Percentiles rank a stretch among this genome's conserved stretches.
These are phyloP conservation scores for Acanthococcus lagerstroemiae DNA, from an alignment of 2,888 invertebrate species.

Conservation along the genomic window DNA sequence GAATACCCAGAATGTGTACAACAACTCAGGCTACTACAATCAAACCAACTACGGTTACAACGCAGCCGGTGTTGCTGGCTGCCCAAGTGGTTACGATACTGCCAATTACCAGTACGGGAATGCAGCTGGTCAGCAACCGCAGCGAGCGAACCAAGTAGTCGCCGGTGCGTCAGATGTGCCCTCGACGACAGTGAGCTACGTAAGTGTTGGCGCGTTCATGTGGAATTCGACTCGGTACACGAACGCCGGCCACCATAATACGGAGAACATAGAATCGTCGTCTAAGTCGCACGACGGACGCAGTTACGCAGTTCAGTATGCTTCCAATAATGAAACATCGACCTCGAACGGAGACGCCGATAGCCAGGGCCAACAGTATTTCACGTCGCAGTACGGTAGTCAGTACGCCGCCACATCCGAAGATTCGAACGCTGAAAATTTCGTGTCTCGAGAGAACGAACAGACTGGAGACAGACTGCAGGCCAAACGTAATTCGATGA, in stretches of 20 bases:
- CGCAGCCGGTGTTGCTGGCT: too few relatives aligned
- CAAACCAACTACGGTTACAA: too few relatives aligned
- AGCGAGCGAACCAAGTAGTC: too few relatives aligned
- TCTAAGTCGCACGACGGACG: conserved; percentile 40
- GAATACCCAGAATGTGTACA: too few relatives aligned
- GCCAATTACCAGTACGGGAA: too few relatives aligned
- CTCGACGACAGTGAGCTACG: neutral
- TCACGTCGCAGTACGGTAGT: conserved; percentile 44
- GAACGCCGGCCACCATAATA: conserved; percentile 45
- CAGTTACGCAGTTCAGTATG: conserved; percentile 35
- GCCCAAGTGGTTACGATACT: too few relatives aligned
- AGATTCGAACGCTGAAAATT: conserved; percentile 11
- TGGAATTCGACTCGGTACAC: conserved; percentile 41
- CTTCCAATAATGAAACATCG: conserved; percentile 25
- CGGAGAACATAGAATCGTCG: conserved; percentile 45
- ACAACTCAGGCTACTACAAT: too few relatives aligned
- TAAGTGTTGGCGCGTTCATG: neutral
- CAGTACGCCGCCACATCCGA: conserved; percentile 30
- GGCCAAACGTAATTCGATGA: conserved; percentile 37
- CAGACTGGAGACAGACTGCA: conserved; percentile 39
- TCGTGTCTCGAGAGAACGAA: conserved; percentile 1
- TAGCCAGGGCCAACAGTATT: neutral
- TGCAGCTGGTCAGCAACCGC: too few relatives aligned
- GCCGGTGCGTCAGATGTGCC: too few relatives aligned
- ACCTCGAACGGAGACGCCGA: conserved; percentile 19